Evolutionary conservation across 37 sponge, comb jelly and placozoan genomes (phyloP).

Genomic region (Cliona cf. orientalis): DNA sequence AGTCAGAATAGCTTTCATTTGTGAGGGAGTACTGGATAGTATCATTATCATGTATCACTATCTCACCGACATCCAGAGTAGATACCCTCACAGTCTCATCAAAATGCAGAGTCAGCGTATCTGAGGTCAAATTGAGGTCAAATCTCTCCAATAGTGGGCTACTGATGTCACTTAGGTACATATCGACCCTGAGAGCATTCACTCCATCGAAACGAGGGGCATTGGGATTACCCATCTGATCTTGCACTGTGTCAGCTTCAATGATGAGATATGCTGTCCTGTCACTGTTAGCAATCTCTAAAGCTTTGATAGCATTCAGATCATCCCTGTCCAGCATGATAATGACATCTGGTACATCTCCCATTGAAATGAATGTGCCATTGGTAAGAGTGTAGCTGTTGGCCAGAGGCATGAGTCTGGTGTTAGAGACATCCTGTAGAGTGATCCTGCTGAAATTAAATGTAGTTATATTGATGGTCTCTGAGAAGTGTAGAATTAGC

Average conservation of each 20-base stretch:
- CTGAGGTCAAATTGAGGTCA: conserved; percentile 75
- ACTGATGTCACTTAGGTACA: conserved; percentile 57
- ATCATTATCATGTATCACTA: conserved; percentile 58
- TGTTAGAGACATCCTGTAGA: conserved; percentile 71
- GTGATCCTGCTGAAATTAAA: conserved; percentile 60
- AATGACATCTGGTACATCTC: conserved; percentile 57
- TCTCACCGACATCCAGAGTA: conserved; percentile 65
- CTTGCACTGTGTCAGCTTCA: conserved; percentile 59
- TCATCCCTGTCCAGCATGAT: conserved; percentile 68
- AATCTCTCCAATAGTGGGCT: conserved; percentile 70
- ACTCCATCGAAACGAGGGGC: conserved; percentile 57
- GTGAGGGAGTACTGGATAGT: conserved; percentile 60
- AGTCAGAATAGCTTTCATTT: conserved; percentile 26
- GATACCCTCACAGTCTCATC: conserved; percentile 77
- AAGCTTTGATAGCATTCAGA: conserved; percentile 72
- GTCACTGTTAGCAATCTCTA: conserved; percentile 67
- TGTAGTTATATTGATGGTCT: conserved; percentile 79
- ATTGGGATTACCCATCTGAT: conserved; percentile 80
- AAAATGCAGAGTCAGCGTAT: conserved; percentile 75
- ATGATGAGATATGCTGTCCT: conserved; percentile 57
- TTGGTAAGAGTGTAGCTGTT: conserved; percentile 52
- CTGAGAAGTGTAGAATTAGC: conserved; percentile 80
- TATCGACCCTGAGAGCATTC: conserved; percentile 39
- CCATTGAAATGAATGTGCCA: conserved; percentile 54
- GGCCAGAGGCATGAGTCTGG: conserved; percentile 36